Percentiles rank a stretch among this genome's conserved stretches.
phyloP scores from a whole-genome alignment of 2,113 vertebrate species.

The Aegithalos caudatus region DNA sequence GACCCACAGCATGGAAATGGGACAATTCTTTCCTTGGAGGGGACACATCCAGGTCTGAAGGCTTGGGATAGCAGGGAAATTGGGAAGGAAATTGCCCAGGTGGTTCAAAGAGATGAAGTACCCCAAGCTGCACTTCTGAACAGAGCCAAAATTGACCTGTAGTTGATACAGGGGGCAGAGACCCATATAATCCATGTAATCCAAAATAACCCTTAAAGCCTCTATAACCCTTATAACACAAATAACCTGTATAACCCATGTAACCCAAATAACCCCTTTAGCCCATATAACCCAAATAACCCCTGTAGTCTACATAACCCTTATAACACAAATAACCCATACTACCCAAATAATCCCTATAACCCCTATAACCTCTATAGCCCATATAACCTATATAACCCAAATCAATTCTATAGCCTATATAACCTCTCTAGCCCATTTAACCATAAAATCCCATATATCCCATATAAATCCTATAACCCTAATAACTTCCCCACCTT shows the following conservation, averaged over 20 bases:
- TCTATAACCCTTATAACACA: background rate
- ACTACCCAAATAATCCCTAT: background rate
- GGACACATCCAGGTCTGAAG: background rate
- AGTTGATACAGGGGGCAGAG: background rate
- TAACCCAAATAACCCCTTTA: background rate
- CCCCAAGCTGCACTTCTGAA: background rate
- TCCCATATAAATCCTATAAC: too few relatives aligned
- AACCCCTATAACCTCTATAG: background rate
- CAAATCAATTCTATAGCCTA: background rate
- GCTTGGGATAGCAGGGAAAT: background rate
- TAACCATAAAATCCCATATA: background rate
- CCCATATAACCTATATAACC: background rate
- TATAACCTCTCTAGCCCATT: too few relatives aligned
- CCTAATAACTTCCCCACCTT: background rate
- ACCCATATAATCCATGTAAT: background rate
- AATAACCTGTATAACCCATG: background rate
- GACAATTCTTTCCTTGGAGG: background rate
- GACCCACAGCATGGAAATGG: background rate
- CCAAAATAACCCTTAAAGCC: background rate
- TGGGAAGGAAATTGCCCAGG: background rate
- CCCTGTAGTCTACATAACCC: too few relatives aligned
- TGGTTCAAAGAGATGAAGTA: background rate
- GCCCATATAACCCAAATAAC: background rate
- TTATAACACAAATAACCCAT: too few relatives aligned
- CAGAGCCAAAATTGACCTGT: background rate